phyloP scores from a whole-genome alignment of 2,797 vertebrate genomes.

The Oreochromis mossambicus region DNA sequence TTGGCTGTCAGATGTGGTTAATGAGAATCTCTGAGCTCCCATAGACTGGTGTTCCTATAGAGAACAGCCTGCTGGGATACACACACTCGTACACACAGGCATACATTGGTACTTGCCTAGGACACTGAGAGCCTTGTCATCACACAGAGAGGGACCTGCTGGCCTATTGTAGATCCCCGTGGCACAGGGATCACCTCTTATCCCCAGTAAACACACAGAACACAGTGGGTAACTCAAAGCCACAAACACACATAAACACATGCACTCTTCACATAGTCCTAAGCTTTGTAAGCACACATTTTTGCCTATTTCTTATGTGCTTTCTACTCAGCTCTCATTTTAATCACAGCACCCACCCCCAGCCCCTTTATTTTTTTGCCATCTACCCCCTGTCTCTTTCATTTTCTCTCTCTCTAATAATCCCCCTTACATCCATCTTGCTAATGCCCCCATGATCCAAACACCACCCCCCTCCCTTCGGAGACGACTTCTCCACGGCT shows the following conservation, averaged over 20 bases:
- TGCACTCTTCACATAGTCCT: not conserved
- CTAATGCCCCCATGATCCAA: slow-evolving; percentile 51
- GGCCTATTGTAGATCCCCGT: slow-evolving; percentile 61
- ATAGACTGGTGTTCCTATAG: slow-evolving; percentile 47
- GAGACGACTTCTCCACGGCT: slow-evolving; percentile 58
- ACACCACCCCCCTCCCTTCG: slow-evolving; percentile 10
- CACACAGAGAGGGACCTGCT: slow-evolving; percentile 64
- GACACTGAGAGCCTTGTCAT: slow-evolving; percentile 55
- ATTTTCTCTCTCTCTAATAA: slow-evolving; percentile 53
- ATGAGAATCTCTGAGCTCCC: slow-evolving; percentile 53
- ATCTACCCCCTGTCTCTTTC: slow-evolving; percentile 54
- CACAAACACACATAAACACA: slow-evolving; percentile 13
- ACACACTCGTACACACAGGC: slow-evolving; percentile 37
- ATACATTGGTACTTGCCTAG: slow-evolving; percentile 6
- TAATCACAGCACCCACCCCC: slow-evolving; percentile 41
- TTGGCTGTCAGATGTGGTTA: slow-evolving; percentile 68
- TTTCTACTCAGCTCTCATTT: slow-evolving; percentile 42
- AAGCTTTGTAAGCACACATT: slow-evolving; percentile 22
- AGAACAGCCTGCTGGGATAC: slow-evolving; percentile 62
- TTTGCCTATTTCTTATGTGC: slow-evolving; percentile 31
- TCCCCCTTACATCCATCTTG: slow-evolving; percentile 57
- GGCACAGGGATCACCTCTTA: slow-evolving; percentile 62
- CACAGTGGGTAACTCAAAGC: slow-evolving; percentile 35
- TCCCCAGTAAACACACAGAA: slow-evolving; percentile 41
- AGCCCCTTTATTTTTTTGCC: not conserved